Evolutionary conservation across 2,888 invertebrate genomes (phyloP), one percentile per base, ranked within the genome.

Genomic region (Craniophora ligustri): DNA sequence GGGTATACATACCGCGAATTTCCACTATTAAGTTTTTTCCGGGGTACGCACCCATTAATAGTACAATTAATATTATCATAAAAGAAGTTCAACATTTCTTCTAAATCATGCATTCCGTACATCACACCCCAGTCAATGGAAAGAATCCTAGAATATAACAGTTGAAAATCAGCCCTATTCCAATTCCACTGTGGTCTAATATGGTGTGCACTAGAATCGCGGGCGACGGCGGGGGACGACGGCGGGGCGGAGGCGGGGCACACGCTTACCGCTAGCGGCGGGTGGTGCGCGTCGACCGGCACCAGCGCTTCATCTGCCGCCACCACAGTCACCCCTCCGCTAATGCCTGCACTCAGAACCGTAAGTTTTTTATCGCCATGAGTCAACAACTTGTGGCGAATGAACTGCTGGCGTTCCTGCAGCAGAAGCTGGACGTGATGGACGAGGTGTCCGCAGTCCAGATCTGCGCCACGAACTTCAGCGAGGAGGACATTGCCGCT

Each of bases 321-420:
- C n/a, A 10, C 26, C 15, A 26, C 39, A 1, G 11, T 8, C 13
- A 41, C 30, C 6, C n/a, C n/a, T n/a, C 31, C 16, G 16, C 18
- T 13, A 28, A 39, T 11, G 5, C 39, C 39, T 10, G 39, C 16
- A 15, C 41, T 41, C 19, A 31, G 10, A 41, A n/a, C n/a, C n/a
- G n/a, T n/a, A n/a, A n/a, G n/a, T n/a, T n/a, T n/a, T n/a, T n/a
- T n/a, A n/a, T n/a, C n/a, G n/a, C n/a, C n/a, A n/a, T n/a, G n/a
- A n/a, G n/a, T n/a, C n/a, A n/a, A n/a, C n/a, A n/a, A n/a, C n/a
- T n/a, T n/a, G n/a, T n/a, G n/a, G n/a, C n/a, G n/a, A n/a, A n/a
- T n/a, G n/a, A n/a, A n/a, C n/a, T n/a, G n/a, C n/a, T n/a, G n/a
- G n/a, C n/a, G n/a, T n/a, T n/a, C n/a, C n/a, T n/a, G n/a, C n/a